Conservation (phyloP, 2,113 vertebrate species). For the Paradoxurus hermaphroditus region DNA sequence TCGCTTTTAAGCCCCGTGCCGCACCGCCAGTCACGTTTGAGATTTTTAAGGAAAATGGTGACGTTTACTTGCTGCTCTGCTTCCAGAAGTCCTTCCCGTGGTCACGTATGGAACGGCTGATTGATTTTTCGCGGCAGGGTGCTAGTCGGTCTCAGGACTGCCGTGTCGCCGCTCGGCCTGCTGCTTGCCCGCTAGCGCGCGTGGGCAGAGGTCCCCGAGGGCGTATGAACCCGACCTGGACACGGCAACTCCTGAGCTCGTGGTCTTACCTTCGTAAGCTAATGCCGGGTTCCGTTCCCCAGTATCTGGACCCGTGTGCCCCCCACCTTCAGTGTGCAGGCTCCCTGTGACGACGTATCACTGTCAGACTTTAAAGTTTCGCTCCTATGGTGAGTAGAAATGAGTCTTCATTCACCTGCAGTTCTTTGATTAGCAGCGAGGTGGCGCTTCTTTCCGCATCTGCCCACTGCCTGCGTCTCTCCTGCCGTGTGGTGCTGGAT, state of each 20-base stretch:
- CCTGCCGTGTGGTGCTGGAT: not conserved
- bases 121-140: not conserved
- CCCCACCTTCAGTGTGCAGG: not conserved
- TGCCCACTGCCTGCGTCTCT: not conserved
- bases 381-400: not conserved
- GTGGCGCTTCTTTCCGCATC: not conserved
- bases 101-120: not conserved
- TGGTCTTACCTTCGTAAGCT: not conserved
- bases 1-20: not conserved
- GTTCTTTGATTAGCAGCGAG: not conserved
- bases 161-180: not conserved
- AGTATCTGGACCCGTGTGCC: not conserved
- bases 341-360: not conserved
- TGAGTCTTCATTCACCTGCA: not conserved
- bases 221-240: not conserved
- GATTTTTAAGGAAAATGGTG: not conserved
- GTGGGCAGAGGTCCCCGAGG: not conserved
- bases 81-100: not conserved
- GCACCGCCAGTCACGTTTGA: not conserved
- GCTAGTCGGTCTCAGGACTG: not conserved
- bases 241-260: not conserved
- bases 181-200: not conserved
- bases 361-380: not conserved
- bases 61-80: not conserved
- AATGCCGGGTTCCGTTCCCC: not conserved